Conservation (phyloP, 2,113 vertebrate genomes). For the Oxyruncus cristatus region DNA sequence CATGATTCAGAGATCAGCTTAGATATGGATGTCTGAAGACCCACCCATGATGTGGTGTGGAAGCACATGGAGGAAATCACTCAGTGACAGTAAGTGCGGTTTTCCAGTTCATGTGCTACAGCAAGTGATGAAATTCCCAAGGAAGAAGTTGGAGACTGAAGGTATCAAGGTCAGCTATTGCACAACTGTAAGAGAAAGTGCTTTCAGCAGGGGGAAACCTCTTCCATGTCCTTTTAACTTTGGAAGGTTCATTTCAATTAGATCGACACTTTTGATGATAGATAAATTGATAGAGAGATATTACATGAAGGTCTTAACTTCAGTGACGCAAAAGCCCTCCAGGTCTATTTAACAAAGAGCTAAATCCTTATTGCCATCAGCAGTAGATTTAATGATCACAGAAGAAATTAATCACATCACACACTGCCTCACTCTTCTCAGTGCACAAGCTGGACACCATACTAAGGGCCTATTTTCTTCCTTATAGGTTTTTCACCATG, state of each 20-base stretch:
- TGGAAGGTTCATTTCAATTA: background rate
- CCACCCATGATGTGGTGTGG: background rate
- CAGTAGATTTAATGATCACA: background rate
- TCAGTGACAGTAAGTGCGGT: background rate
- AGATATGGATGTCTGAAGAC: background rate
- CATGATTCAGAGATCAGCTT: background rate
- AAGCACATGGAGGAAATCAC: background rate
- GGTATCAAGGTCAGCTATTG: background rate
- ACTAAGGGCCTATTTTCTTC: background rate
- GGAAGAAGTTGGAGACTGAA: background rate
- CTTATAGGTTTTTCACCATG: background rate
- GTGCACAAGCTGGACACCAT: background rate
- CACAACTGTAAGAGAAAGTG: background rate
- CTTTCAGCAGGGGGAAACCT: background rate
- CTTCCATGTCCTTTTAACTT: background rate
- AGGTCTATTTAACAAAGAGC: slow-evolving; percentile 6
- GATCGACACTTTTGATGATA: background rate
- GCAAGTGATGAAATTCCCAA: background rate
- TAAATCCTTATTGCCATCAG: slow-evolving; percentile 9
- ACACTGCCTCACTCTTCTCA: background rate
- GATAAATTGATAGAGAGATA: background rate
- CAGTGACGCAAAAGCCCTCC: background rate
- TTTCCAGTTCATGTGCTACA: background rate
- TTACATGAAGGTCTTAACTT: background rate
- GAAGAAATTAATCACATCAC: slow-evolving; percentile 19